A percentile compares a stretch with the other conserved stretches of the same genome.
These are phyloP conservation scores for Thereva nobilitata DNA, from an alignment of 2,888 invertebrate genomes.

Conservation along the genomic window DNA sequence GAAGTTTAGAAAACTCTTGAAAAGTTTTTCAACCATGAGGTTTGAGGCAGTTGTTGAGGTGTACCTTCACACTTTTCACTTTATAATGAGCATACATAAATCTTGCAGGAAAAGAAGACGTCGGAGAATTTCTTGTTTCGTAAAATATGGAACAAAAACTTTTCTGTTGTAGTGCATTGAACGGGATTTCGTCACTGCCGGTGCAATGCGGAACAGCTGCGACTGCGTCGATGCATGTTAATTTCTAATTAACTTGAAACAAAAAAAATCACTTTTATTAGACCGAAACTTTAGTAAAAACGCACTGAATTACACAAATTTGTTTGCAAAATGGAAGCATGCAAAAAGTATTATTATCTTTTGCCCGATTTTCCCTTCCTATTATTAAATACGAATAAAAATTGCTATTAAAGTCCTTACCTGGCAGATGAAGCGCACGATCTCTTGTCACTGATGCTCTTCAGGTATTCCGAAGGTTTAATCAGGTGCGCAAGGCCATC, in stretches of 20 bases:
- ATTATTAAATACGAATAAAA: constrained; percentile 7
- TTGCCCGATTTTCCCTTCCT: neutral
- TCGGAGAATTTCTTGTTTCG: too few relatives aligned
- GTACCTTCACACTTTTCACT: too few relatives aligned
- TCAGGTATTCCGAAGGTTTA: constrained; percentile 89
- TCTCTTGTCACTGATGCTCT: constrained; percentile 73
- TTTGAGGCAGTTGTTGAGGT: too few relatives aligned
- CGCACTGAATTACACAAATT: constrained; percentile 10
- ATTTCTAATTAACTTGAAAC: constrained; percentile 11
- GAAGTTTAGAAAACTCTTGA: too few relatives aligned
- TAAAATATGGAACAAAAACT: too few relatives aligned
- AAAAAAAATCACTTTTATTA: constrained; percentile 23
- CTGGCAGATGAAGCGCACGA: constrained; percentile 60
- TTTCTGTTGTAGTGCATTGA: too few relatives aligned
- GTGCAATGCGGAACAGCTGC: too few relatives aligned
- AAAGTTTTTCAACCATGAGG: too few relatives aligned
- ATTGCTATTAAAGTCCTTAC: constrained; percentile 49
- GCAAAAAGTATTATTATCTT: neutral
- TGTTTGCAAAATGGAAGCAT: neutral
- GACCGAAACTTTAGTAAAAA: constrained; percentile 29
- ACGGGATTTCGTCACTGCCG: too few relatives aligned
- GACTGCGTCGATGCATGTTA: constrained; percentile 6
- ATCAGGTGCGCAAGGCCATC: constrained; percentile 82
- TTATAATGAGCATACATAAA: too few relatives aligned
- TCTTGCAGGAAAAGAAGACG: too few relatives aligned